Base-by-base conservation (phyloP, 2,888 invertebrate genomes). In the Notodonta ziczac region DNA sequence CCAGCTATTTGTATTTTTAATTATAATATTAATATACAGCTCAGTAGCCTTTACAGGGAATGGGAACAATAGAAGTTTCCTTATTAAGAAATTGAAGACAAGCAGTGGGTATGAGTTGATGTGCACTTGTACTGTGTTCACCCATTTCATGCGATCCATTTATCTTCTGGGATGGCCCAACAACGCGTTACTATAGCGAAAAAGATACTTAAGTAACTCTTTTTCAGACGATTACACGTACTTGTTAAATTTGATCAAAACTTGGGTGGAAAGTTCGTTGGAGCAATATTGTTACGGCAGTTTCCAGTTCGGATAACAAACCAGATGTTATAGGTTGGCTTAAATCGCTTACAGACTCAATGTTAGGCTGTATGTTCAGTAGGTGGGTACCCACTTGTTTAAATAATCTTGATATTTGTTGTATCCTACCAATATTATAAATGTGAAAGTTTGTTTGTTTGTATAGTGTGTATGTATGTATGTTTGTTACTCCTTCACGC, bases 211-310 rank as follows among this genome's bases (percentile, higher is more conserved):
- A 48, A 58, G 61, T 57, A 55, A 68, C 51, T 65, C 70, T 42
- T 24, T 35, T 32, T 44, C 16, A 35, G 56, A 53, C 60, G 60
- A 56, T 61, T 57, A 52, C 40, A 60, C 59, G 59, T 61, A 70
- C 66, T 64, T 67, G 60, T 69, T 67, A 58, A 69, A 72, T 76
- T 75, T 69, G 60, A 76, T 76, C 66, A 73, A 66, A 75, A 69
- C 66, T 77, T 69, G 68, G 71, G 42, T 70, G 61, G n/a, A 63
- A 74, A 76, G 68, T 79, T 72, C 48, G 57, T 57, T 50, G 48
- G 57, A 63, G 63, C 65, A 72, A 73, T 80, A 74, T 72, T 60
- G 68, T 75, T 74, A 65, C 42, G 63, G 64, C 66, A 66, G 72
- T 76, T 76, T 70, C 64, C 62, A 57, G n/a, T 46, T 53, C 60